These are phyloP conservation scores for Troilus luridus DNA, from an alignment of 2,888 invertebrate genomes.

Conservation along the genomic window DNA sequence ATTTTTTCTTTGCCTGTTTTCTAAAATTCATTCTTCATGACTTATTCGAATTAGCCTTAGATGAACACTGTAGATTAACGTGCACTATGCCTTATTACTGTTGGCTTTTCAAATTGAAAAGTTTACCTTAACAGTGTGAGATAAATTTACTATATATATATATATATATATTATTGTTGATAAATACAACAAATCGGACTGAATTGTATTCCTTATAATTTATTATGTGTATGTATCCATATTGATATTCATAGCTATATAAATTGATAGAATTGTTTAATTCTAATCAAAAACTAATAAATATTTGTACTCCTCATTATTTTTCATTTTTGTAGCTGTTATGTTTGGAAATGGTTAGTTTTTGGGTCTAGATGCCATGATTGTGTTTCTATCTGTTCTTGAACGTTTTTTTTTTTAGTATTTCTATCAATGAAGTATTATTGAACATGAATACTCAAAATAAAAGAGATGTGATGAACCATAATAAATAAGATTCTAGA, in stretches of 20 bases:
- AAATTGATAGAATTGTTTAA: not conserved
- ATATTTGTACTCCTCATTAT: not conserved
- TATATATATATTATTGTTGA: conserved; percentile 14
- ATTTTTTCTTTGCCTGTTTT: conserved; percentile 32
- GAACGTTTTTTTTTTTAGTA: not conserved
- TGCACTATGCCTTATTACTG: conserved; percentile 43
- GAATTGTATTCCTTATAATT: conserved; percentile 47
- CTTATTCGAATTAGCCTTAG: conserved; percentile 12
- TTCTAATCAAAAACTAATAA: not conserved
- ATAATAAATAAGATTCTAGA: not conserved
- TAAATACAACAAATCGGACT: conserved; percentile 34
- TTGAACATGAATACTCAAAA: not conserved
- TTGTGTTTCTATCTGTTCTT: not conserved
- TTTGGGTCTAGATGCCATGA: not conserved
- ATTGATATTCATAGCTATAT: conserved; percentile 14
- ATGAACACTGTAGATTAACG: conserved; percentile 11
- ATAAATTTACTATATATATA: conserved; percentile 21
- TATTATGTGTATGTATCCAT: conserved; percentile 4
- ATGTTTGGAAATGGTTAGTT: conserved; percentile 7
- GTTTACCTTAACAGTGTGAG: conserved; percentile 16
- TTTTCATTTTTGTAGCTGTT: conserved; percentile 4
- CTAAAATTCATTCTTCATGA: conserved; percentile 11
- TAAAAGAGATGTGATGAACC: not conserved
- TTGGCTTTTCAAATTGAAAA: conserved; percentile 49
- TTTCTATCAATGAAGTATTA: not conserved